phyloP scores from a whole-genome alignment of 2,113 vertebrate species.

The Psettodes erumei region DNA sequence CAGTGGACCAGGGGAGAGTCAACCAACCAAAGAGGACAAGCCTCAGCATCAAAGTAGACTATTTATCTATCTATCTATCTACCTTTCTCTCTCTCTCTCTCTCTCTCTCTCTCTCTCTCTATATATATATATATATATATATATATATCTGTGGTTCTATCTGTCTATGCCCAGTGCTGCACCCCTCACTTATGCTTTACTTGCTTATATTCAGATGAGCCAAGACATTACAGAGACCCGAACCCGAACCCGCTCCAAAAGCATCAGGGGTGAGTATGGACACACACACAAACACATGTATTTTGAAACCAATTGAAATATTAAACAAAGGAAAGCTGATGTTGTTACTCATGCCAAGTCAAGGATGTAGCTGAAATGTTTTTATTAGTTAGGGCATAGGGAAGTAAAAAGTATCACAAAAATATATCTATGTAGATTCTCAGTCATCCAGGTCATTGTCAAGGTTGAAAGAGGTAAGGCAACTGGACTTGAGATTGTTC shows the following conservation, averaged over 20 bases:
- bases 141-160: no score
- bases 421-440: no score
- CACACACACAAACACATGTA: conserved; percentile 11
- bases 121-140: no score
- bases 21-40: conserved; percentile 83
- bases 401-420: no score
- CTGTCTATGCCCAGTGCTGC: neutral
- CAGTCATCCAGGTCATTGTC: no score
- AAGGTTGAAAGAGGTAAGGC: no score
- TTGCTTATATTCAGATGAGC: conserved; percentile 89
- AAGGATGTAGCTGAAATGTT: no score
- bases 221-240: conserved; percentile 92
- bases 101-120: neutral
- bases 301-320: no score
- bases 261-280: conserved; percentile 87
- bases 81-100: neutral
- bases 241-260: conserved; percentile 93
- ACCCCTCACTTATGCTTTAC: neutral
- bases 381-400: no score
- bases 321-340: no score
- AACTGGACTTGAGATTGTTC: no score
- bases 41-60: conserved; percentile 85
- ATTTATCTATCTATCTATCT: conserved; percentile 1
- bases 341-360: no score
- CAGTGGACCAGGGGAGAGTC: conserved; percentile 88